phyloP scores from a whole-genome alignment of 2,797 vertebrate species.

The Enteromius viviparus region DNA sequence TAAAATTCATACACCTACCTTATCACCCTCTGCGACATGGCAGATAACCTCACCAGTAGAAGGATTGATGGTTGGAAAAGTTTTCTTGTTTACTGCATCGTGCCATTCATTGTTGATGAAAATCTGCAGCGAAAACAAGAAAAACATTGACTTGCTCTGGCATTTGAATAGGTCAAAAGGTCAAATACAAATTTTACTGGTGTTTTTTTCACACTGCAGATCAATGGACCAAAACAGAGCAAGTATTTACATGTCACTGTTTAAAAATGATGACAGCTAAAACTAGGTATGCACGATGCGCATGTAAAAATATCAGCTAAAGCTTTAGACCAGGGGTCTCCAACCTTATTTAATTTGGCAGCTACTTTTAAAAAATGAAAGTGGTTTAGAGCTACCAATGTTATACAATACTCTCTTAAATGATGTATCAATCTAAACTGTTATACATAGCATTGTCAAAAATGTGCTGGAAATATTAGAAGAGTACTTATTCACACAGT shows the following conservation, averaged over 20 bases:
- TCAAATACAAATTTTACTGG: background rate
- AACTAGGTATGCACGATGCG: background rate
- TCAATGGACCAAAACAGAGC: too few relatives aligned
- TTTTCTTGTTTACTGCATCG: slow-evolving; percentile 86
- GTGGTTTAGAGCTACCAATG: too few relatives aligned
- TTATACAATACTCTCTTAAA: too few relatives aligned
- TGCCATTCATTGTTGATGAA: slow-evolving; percentile 97
- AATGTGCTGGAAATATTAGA: too few relatives aligned
- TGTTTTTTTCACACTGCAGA: background rate
- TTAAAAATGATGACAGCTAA: background rate
- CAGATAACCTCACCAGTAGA: slow-evolving; percentile 92
- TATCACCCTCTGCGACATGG: slow-evolving; percentile 89
- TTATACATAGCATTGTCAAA: too few relatives aligned
- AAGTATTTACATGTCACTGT: background rate
- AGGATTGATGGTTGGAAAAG: slow-evolving; percentile 90
- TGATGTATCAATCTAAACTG: too few relatives aligned
- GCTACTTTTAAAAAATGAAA: too few relatives aligned
- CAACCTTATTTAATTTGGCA: too few relatives aligned
- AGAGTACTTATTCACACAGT: too few relatives aligned
- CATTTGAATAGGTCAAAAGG: background rate
- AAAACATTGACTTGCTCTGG: background rate
- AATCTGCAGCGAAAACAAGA: slow-evolving; percentile 77
- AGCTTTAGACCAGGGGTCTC: too few relatives aligned
- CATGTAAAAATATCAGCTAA: background rate
- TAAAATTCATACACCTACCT: slow-evolving; percentile 71